Percentiles rank a stretch among this genome's conserved stretches.
Conservation (phyloP, 2,797 vertebrate species). For the Dryobates pubescens region DNA sequence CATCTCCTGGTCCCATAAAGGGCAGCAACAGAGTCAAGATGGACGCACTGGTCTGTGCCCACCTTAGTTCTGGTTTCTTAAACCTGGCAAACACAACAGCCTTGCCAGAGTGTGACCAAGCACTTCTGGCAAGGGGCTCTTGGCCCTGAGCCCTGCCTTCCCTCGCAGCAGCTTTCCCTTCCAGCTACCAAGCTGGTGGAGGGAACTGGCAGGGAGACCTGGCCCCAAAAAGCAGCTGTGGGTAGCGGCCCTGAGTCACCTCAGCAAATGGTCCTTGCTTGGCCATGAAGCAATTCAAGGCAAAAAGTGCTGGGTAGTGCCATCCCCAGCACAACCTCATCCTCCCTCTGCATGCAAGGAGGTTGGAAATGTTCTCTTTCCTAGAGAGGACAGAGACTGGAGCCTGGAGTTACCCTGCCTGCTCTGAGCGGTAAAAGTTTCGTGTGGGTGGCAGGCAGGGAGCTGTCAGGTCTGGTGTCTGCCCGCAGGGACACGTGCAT, state of each 20-base stretch:
- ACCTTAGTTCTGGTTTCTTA: not conserved
- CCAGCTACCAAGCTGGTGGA: rapidly evolving
- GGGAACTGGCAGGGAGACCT: not conserved
- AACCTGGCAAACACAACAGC: rapidly evolving
- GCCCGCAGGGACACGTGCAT: rapidly evolving
- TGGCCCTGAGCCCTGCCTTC: rapidly evolving
- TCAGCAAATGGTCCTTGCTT: rapidly evolving
- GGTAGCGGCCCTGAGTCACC: not conserved
- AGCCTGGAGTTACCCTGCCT: not conserved
- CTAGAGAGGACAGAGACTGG: conserved; percentile 1
- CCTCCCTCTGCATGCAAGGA: not conserved
- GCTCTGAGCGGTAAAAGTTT: not conserved
- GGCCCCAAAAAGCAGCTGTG: not conserved
- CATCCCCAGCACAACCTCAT: rapidly evolving
- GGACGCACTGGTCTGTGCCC: rapidly evolving
- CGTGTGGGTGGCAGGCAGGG: not conserved
- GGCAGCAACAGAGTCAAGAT: not conserved
- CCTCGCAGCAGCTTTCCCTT: not conserved
- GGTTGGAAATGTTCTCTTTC: not conserved
- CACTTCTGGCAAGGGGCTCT: not conserved
- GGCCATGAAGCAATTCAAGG: rapidly evolving
- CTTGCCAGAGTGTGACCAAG: rapidly evolving
- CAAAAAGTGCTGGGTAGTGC: rapidly evolving
- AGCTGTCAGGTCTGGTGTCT: rapidly evolving
- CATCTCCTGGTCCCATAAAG: not conserved